Percentiles rank a stretch among this genome's conserved stretches.
phyloP scores from a whole-genome alignment of 2,888 invertebrate genomes.

The Lordiphosa fenestrarum region DNA sequence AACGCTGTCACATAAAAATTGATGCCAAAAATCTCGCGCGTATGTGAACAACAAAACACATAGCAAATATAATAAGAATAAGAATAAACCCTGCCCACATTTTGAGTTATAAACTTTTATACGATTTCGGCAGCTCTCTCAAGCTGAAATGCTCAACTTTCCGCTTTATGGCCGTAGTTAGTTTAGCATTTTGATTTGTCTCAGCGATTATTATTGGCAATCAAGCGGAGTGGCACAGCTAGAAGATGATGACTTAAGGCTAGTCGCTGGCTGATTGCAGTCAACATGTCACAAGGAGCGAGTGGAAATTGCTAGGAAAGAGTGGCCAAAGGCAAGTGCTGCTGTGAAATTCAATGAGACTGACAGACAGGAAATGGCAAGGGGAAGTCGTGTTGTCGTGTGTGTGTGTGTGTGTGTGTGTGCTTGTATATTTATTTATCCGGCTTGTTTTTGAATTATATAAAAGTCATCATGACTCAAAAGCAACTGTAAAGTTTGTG shows the following conservation, averaged over 20 bases:
- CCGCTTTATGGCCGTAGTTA: slow-evolving; percentile 14
- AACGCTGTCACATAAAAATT: slow-evolving; percentile 60
- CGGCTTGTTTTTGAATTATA: too few relatives aligned
- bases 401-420: too few relatives aligned
- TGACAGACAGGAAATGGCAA: too few relatives aligned
- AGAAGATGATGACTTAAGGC: slow-evolving; percentile 35
- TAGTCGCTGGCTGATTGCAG: slow-evolving; percentile 34
- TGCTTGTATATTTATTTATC: too few relatives aligned
- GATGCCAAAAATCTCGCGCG: slow-evolving; percentile 37
- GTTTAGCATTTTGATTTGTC: slow-evolving; percentile 14
- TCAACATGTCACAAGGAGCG: slow-evolving; percentile 20
- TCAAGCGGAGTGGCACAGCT: slow-evolving; percentile 60
- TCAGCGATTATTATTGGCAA: slow-evolving; percentile 62
- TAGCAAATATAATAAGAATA: slow-evolving; percentile 9
- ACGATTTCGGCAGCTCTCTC: slow-evolving; percentile 46
- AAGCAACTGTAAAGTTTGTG: too few relatives aligned
- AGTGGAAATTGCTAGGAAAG: slow-evolving; percentile 18
- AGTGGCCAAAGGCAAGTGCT: slow-evolving; percentile 12
- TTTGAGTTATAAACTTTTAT: slow-evolving; percentile 68
- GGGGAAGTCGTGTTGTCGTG: too few relatives aligned
- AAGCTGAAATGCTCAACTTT: slow-evolving; percentile 28
- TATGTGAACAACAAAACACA: slow-evolving; percentile 5
- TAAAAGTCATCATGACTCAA: too few relatives aligned
- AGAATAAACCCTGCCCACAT: slow-evolving; percentile 47
- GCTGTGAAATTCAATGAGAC: too few relatives aligned